A percentile compares a stretch with the other conserved stretches of the same genome.
Conservation (phyloP, 2,888 invertebrate species). For the Leptarthrus brevirostris region DNA sequence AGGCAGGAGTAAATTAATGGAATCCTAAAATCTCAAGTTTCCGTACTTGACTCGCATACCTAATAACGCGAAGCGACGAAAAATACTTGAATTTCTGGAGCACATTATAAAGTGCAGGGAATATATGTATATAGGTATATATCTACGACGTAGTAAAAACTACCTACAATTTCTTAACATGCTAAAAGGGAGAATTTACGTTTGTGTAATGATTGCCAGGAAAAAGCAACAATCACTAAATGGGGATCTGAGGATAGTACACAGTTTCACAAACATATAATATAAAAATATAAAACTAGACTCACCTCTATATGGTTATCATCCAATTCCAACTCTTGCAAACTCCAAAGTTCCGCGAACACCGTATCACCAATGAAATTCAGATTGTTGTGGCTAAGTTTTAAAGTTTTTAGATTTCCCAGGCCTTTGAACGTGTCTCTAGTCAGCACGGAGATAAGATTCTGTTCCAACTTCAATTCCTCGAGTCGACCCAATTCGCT, state of each 20-base stretch:
- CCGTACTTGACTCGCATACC: slow-evolving; percentile 19
- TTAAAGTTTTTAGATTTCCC: slow-evolving; percentile 77
- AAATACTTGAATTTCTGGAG: slow-evolving; percentile 9
- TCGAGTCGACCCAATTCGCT: slow-evolving; percentile 78
- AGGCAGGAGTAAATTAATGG: slow-evolving; percentile 33
- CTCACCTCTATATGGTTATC: slow-evolving; percentile 74
- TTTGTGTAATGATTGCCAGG: slow-evolving; percentile 9
- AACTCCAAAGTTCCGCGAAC: slow-evolving; percentile 81
- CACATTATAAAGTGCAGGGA: slow-evolving; percentile 13
- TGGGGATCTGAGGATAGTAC: not conserved
- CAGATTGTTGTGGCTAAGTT: slow-evolving; percentile 80
- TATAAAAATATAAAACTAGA: slow-evolving; percentile 30
- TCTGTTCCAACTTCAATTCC: slow-evolving; percentile 83
- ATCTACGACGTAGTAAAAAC: too few relatives aligned
- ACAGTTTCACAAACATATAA: not conserved
- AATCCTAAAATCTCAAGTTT: slow-evolving; percentile 24
- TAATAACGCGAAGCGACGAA: slow-evolving; percentile 17
- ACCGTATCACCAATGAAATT: slow-evolving; percentile 82
- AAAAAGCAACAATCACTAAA: slow-evolving; percentile 16
- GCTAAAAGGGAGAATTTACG: not conserved
- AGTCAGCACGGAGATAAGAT: slow-evolving; percentile 79
- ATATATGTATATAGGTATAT: too few relatives aligned
- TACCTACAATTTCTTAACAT: too few relatives aligned
- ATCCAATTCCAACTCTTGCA: slow-evolving; percentile 77
- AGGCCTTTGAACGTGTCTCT: slow-evolving; percentile 83